Base-by-base conservation (phyloP, 2,113 vertebrate species). In the Percopsis transmontana region DNA sequence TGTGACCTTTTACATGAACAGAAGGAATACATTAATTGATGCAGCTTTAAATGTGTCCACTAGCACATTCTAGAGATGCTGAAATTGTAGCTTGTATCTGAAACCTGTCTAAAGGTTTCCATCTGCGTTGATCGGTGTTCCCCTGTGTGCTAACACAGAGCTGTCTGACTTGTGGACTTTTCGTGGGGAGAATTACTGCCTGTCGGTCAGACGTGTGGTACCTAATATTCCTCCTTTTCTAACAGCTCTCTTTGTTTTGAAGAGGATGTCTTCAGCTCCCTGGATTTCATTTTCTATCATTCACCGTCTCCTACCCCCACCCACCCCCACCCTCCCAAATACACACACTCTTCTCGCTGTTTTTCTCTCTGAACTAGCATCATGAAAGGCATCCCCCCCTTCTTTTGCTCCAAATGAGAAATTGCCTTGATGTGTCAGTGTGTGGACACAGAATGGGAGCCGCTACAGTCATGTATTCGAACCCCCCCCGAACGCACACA, bases 361-460 rank as follows among this genome's bases (percentile, higher is more conserved):
- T 62, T 85, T 59, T 69, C 62, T 70, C 66, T 82, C 77, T 84
- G 77, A 85, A 82, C 84, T 56, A 68, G 58, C 76, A 76, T 78
- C 85, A 87, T 88, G 79, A 91, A 91, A 88, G 83, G 74, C 45
- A 27, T 62, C 72, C 23, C 60, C n/a, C n/a, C 70, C 58, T 70
- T 57, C 74, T 76, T 42, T 65, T 81, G 70, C 74, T 80, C 66
- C 84, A 90, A 81, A 85, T 88, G 85, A 90, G 82, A 85, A 87
- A 84, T 76, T 79, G 87, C 89, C 87, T 88, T 89, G 90, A 91
- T 91, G 77, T 85, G 87, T 88, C 84, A 77, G 81, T 76, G 72
- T 80, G 86, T 82, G 80, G 85, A 85, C 83, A 76, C 58, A 24
- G 72, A 82, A 83, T 57, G 57, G 68, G 80, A 75, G 83, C 79